Percentiles rank a stretch among this genome's conserved stretches.
phyloP scores from a whole-genome alignment of 92 coral and sea anemone genomes.

The Paragorgia papillata region DNA sequence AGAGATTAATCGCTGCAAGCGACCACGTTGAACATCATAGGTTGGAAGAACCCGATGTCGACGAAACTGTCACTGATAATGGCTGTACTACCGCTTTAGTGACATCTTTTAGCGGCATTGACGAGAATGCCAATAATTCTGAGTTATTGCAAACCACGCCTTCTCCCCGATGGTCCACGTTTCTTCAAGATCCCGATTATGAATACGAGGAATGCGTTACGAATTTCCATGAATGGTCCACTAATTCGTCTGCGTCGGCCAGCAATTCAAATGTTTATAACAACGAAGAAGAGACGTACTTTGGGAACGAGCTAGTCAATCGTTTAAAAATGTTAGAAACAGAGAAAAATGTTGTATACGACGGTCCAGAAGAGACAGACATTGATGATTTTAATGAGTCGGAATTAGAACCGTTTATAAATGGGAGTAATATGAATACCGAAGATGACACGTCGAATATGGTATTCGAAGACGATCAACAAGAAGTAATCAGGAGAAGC shows the following conservation, averaged over 20 bases:
- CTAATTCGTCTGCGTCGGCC: not conserved
- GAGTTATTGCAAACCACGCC: constrained; percentile 28
- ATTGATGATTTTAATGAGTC: constrained; percentile 20
- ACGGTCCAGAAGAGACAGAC: constrained; percentile 37
- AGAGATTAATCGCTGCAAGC: not conserved
- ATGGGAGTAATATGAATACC: not conserved
- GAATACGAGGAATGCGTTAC: constrained; percentile 32
- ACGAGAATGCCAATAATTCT: not conserved
- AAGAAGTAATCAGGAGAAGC: constrained; percentile 9
- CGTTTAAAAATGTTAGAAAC: constrained; percentile 15
- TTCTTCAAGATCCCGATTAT: constrained; percentile 17
- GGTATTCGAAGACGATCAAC: not conserved
- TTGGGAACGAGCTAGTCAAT: constrained; percentile 20
- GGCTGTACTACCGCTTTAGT: not conserved
- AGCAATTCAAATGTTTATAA: not conserved
- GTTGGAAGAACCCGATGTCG: not conserved
- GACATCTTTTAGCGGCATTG: not conserved
- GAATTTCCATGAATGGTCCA: constrained; percentile 17
- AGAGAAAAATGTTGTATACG: not conserved
- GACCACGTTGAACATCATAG: not conserved
- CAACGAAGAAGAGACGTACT: not conserved
- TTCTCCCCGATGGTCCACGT: constrained; percentile 42
- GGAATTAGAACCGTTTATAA: not conserved
- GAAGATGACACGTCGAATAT: not conserved
- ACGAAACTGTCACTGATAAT: not conserved